Evolutionary conservation across 2,113 vertebrate genomes (phyloP), one percentile per base, ranked within the genome.

Genomic region (Ciconia stormi): DNA sequence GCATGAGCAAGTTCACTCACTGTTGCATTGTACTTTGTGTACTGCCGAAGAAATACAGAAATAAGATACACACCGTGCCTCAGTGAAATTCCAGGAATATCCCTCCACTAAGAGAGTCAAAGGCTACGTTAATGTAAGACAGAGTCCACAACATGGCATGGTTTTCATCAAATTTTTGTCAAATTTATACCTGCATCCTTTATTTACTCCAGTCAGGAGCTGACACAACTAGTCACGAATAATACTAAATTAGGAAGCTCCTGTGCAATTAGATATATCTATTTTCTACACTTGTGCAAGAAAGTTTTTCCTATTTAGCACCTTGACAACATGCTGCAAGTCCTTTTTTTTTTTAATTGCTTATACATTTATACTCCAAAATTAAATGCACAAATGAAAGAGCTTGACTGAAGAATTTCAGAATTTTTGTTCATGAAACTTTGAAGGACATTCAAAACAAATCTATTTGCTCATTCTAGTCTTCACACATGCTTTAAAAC

Each of bases 21-120:
- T 63, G 27, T 4, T 70, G 21, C 36, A 34, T 0, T 40, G 40
- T 9, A 52, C 14, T 66, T 53, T 27, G 23, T 16, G 17, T 13
- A n/a, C 11, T 42, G 46, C 36, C 16, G 2, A 62, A 77, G 59
- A 69, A 58, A 69, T 18, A 47, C 6, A 91, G 16, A 77, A 90
- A 16, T 36, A 78, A 20, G 13, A 69, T 16, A 38, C 25, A 47
- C 3, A 21, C 2, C 0, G 0, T 14, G 14, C 6, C 40, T 22
- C 36, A 32, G 16, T 29, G 61, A 74, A 58, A 53, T 71, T 38
- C 71, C 38, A 87, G 65, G 29, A 84, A 42, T 23, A 87, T 5
- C 8, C 19, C 2, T 4, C 17, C 40, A 79, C 14, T 55, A 55
- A 49, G 2, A 47, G 27, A 21, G 22, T 16, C 17, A 66, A 53